Conservation (phyloP, 1,140 invertebrate species). For the Heliconius hewitsoni region DNA sequence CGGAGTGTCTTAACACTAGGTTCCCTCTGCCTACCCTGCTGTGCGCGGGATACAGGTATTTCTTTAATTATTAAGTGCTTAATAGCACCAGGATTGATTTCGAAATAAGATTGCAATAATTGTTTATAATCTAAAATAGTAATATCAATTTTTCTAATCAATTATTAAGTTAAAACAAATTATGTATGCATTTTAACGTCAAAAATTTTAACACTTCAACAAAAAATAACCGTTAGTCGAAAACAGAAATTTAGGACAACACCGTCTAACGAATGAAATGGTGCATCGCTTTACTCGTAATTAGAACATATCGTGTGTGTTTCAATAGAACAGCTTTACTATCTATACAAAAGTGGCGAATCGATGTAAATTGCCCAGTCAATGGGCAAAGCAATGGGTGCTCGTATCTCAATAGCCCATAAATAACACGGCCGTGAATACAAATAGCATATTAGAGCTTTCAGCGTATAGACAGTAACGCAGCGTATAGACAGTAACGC, state of each 20-base stretch:
- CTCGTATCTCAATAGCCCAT: conserved; percentile 73
- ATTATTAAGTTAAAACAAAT: no score
- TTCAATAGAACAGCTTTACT: conserved; percentile 47
- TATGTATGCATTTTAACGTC: background rate
- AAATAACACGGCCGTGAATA: conserved; percentile 76
- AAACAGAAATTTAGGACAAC: conserved; percentile 21
- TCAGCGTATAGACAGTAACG: conserved; percentile 51
- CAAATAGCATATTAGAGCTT: conserved; percentile 76
- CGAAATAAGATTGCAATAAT: no score
- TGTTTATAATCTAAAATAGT: no score
- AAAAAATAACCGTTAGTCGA: background rate
- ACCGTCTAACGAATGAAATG: conserved; percentile 23
- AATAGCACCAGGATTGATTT: no score
- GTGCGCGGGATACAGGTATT: no score
- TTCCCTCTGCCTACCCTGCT: no score
- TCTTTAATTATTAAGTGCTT: no score
- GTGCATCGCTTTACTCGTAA: conserved; percentile 40
- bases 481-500: conserved; percentile 51
- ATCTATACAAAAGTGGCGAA: conserved; percentile 65
- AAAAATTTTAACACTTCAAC: background rate
- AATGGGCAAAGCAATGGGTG: conserved; percentile 58
- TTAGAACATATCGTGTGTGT: conserved; percentile 49
- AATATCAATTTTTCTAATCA: no score
- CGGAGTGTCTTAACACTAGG: no score
- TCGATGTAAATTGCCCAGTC: conserved; percentile 68